Base-by-base conservation (phyloP, 2,888 invertebrate species). In the Oligia strigilis region DNA sequence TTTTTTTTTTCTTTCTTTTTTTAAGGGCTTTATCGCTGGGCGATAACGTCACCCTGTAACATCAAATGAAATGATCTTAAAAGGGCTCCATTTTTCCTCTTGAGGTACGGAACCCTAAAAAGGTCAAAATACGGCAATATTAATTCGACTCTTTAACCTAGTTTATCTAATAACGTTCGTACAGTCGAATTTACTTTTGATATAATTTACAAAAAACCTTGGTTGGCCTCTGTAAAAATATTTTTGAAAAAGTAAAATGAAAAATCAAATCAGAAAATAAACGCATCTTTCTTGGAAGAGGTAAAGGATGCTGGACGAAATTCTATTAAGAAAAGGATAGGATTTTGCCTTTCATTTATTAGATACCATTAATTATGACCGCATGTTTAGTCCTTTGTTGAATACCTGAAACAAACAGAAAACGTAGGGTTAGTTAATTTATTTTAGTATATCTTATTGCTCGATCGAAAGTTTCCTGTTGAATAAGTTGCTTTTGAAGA, bases 331-430 rank as follows among this genome's bases (percentile, higher is more conserved):
- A 64, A 52, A 71, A 29, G 36, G 55, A 73, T 66, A 77, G 67
- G 40, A 46, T 69, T 76, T 64, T 79, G 49, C 62, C 46, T 79
- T 81, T 84, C 75, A 75, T 88, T 82, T 80, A 29, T 75, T 58
- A 69, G 78, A 81, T 75, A 70, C 40, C 14, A 76, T 80, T 81
- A 79, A 75, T 70, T 66, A 76, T 82, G 62, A 52, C 80, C 71
- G 77, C 80, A 58, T 82, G 67, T 75, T 83, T 78, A 85, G 84
- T 81, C 77, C 69, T 85, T 85, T 81, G 76, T 83, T 43, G 64
- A 79, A 75, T 89, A 90, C 87, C 89, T 89, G 84, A 81, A 86
- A 87, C 86, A 88, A 90, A 83, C 69, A 84, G 78, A 90, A 76
- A 40, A 82, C 46, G 67, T 82, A 82, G 75, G 77, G 80, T 89